phyloP scores from a whole-genome alignment of 2,797 vertebrate species.

The Betta splendens region DNA sequence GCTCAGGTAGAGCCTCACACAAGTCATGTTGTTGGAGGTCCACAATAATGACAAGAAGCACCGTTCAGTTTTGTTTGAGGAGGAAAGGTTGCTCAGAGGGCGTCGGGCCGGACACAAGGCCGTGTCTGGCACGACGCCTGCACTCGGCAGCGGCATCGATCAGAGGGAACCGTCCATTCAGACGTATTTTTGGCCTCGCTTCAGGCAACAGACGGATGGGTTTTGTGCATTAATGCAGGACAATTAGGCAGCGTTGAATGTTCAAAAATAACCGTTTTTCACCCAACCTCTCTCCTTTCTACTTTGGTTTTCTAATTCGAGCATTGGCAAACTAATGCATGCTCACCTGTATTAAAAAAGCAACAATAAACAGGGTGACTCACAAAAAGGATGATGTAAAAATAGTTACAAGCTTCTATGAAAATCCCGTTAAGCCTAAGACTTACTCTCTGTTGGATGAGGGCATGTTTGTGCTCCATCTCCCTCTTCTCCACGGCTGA shows the following conservation, averaged over 20 bases:
- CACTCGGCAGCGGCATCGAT: slow-evolving; percentile 21
- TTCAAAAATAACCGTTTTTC: slow-evolving; percentile 2
- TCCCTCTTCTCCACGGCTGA: slow-evolving; percentile 96
- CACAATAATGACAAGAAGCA: neutral
- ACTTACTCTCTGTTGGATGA: slow-evolving; percentile 95
- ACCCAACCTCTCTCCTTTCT: no score
- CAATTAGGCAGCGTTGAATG: neutral
- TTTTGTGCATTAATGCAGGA: slow-evolving; percentile 49
- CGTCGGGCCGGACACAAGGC: slow-evolving; percentile 11
- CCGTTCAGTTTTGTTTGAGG: slow-evolving; percentile 10
- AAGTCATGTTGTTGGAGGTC: neutral
- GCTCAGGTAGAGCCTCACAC: neutral
- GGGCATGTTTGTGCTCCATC: slow-evolving; percentile 94
- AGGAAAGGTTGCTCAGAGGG: slow-evolving; percentile 13
- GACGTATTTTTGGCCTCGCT: slow-evolving; percentile 54
- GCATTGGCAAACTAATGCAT: neutral
- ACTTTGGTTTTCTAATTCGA: no score
- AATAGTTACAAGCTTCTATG: slow-evolving; percentile 8
- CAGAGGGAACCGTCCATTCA: slow-evolving; percentile 25
- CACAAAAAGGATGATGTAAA: neutral
- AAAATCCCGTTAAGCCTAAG: neutral
- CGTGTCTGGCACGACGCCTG: slow-evolving; percentile 33
- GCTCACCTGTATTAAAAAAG: slow-evolving; percentile 5
- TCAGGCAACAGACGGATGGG: slow-evolving; percentile 70
- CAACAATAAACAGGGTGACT: neutral